Evolutionary conservation across 1,140 invertebrate species (phyloP), one percentile per base, ranked within the genome.

Genomic region (Cephus cinctus): DNA sequence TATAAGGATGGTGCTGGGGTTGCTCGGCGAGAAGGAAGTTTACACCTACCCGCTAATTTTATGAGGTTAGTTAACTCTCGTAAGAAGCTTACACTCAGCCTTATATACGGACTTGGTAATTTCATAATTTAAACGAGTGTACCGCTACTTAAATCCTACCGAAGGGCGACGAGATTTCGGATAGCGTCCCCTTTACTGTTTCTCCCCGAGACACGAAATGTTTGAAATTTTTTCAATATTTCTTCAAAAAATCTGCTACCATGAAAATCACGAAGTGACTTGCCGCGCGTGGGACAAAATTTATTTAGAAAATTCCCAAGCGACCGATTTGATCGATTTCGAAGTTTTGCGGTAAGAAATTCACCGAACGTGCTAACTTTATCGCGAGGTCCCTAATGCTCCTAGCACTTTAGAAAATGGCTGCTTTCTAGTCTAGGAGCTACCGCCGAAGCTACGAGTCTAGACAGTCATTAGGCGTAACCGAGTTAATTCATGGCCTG

Each of bases 41-140:
- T 54, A 54, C 61, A 61, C 56, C 46, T 52, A 58, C 32, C 52
- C 49, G 52, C 61, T 63, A 63, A 63, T 63, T 63, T 63, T 62
- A 62, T 30, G 57, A 59, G 53, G 57, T 62, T 62, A 55, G 59
- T 63, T 63, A 63, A 57, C 51, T 63, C 54, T 46, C 51, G 36
- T 57, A 59, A 57, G 54, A 59, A 57, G 54, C 59, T 63, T 63
- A 61, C 44, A 34, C 14, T 32, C 27, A 38, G 48, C 31, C 32
- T 59, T 46, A 48, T 55, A 59, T 48, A 41, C 25, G 56, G 20
- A 47, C 40, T 47, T 50, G 38, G 52, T 60, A 60, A 60, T 60
- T 59, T 60, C 54, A 56, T 60, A 52, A 60, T 60, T 59, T 60
- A 60, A 59, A 59, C 47, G 57, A 59, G 21, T 16, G 20, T 32